Conservation (phyloP, 1,140 invertebrate species). For the Mylabris phalerata region DNA sequence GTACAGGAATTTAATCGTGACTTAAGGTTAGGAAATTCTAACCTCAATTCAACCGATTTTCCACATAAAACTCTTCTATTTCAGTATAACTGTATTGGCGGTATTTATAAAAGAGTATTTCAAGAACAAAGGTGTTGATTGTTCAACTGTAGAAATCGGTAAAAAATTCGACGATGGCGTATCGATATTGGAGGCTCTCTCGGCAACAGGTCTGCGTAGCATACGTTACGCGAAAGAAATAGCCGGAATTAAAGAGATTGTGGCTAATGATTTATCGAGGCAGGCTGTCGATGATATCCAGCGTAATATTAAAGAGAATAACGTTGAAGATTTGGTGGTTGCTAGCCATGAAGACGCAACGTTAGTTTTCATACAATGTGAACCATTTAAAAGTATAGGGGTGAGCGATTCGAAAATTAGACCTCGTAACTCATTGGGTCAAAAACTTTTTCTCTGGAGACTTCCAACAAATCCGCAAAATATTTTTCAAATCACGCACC, state of each 20-base stretch:
- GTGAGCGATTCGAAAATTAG: too few relatives aligned
- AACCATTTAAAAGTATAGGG: too few relatives aligned
- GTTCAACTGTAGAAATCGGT: slow-evolving; percentile 11
- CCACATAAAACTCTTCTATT: slow-evolving; percentile 4
- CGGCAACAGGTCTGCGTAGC: slow-evolving; percentile 90
- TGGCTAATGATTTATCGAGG: slow-evolving; percentile 92
- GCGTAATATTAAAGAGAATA: slow-evolving; percentile 74
- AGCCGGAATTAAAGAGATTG: slow-evolving; percentile 67
- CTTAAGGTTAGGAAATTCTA: slow-evolving; percentile 58
- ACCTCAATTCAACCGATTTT: slow-evolving; percentile 10
- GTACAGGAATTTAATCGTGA: slow-evolving; percentile 97
- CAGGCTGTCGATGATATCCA: slow-evolving; percentile 82
- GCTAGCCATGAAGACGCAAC: slow-evolving; percentile 75
- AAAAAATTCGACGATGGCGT: slow-evolving; percentile 50
- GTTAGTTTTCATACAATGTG: slow-evolving; percentile 42
- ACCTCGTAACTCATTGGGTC: too few relatives aligned
- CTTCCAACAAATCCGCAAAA: too few relatives aligned
- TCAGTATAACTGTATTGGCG: slow-evolving; percentile 54
- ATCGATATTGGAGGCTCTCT: slow-evolving; percentile 84
- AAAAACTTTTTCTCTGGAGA: too few relatives aligned
- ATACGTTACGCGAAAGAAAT: slow-evolving; percentile 96
- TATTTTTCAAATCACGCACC: too few relatives aligned
- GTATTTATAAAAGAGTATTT: slow-evolving; percentile 49
- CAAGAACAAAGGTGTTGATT: slow-evolving; percentile 11
- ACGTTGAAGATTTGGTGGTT: slow-evolving; percentile 65